Percentiles rank a stretch among this genome's conserved stretches.
Conservation (phyloP, 2,113 vertebrate species). For the Trogon melanurus region DNA sequence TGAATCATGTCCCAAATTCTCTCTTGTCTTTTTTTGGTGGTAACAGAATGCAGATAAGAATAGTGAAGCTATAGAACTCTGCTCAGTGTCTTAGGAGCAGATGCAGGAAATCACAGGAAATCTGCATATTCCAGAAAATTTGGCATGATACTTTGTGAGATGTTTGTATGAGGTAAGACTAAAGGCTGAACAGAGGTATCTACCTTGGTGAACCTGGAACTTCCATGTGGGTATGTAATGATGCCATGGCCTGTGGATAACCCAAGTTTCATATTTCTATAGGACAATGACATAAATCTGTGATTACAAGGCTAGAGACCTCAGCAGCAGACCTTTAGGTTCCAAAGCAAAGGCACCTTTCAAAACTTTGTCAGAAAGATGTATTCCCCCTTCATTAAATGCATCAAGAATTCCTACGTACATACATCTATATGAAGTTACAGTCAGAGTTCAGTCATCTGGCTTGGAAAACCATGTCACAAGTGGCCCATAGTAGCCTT, state of each 20-base stretch:
- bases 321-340: neutral
- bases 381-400: neutral
- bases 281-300: neutral
- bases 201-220: neutral
- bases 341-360: neutral
- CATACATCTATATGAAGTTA: accelerated
- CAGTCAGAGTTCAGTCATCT: neutral
- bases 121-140: neutral
- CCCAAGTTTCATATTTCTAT: neutral
- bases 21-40: neutral
- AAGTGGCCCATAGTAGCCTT: neutral
- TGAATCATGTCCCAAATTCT: neutral
- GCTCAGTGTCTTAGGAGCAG: neutral
- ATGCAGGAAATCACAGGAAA: neutral
- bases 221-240: neutral
- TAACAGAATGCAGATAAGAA: neutral
- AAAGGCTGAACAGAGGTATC: neutral
- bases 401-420: neutral
- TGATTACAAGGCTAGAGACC: neutral
- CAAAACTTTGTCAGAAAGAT: neutral
- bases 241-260: neutral
- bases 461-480: neutral
- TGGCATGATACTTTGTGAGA: neutral
- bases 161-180: neutral
- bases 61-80: neutral